Percentiles rank a stretch among this genome's conserved stretches.
These are phyloP conservation scores for Phortica variegata DNA, from an alignment of 1,140 invertebrate species.

Conservation along the genomic window DNA sequence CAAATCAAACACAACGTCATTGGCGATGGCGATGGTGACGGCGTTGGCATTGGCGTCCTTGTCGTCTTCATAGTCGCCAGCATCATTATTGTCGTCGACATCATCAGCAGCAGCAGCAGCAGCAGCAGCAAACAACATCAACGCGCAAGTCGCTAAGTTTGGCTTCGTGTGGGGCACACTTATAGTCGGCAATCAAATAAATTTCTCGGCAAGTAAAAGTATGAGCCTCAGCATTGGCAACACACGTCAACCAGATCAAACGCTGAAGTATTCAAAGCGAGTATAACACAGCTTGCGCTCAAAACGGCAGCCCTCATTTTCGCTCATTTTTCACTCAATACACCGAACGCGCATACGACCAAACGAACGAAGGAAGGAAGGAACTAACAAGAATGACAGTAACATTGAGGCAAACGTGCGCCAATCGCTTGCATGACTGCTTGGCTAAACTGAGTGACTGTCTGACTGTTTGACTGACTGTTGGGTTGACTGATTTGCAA, in stretches of 20 bases:
- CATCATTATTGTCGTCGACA: too few species aligned
- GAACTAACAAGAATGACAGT: slow-evolving; percentile 10
- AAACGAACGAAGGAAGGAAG: too few species aligned
- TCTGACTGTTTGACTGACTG: too few species aligned
- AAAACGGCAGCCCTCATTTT: slow-evolving; percentile 22
- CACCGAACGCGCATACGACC: slow-evolving; percentile 4
- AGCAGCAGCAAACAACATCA: slow-evolving; percentile 1
- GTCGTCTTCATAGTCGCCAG: not conserved
- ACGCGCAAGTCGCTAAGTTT: slow-evolving; percentile 34
- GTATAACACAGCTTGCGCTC: too few species aligned
- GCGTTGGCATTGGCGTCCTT: slow-evolving; percentile 10
- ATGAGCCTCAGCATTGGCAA: too few species aligned
- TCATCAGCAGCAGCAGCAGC: slow-evolving; percentile 4
- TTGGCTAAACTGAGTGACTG: too few species aligned
- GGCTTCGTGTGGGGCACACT: too few species aligned
- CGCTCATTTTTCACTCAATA: slow-evolving; percentile 33
- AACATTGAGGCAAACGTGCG: not conserved
- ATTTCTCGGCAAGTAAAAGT: slow-evolving; percentile 52
- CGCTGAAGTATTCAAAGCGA: too few species aligned
- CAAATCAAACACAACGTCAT: too few species aligned
- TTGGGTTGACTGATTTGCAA: too few species aligned
- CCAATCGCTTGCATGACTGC: too few species aligned
- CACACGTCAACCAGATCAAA: slow-evolving; percentile 15
- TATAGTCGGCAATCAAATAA: slow-evolving; percentile 52
- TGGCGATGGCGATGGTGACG: too few species aligned